These are phyloP conservation scores for Datnioides undecimradiatus DNA, from an alignment of 2,113 vertebrate species.

Conservation along the genomic window DNA sequence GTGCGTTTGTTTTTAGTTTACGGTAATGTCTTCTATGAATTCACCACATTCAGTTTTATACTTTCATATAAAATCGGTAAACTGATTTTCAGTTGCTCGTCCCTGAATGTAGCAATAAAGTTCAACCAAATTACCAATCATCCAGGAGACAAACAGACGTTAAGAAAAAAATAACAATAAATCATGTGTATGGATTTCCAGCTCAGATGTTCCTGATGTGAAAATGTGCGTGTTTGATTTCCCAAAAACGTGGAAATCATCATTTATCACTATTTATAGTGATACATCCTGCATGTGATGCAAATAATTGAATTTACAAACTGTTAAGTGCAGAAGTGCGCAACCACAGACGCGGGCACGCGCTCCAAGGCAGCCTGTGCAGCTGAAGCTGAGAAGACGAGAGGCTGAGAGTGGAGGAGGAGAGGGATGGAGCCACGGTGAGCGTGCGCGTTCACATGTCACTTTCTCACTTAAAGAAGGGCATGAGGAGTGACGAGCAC, in stretches of 20 bases:
- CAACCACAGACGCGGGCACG: background rate
- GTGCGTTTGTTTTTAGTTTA: background rate
- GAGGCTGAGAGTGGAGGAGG: background rate
- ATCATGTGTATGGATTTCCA: background rate
- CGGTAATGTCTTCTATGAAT: background rate
- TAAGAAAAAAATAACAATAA: background rate
- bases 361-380: no score
- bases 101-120: background rate
- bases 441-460: constrained; percentile 42
- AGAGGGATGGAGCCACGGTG: background rate
- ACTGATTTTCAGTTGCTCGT: background rate
- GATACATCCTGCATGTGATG: no score
- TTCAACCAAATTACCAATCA: background rate
- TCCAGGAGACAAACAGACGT: background rate
- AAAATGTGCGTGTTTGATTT: no score
- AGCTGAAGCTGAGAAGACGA: background rate
- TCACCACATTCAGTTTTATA: background rate
- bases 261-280: background rate
- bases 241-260: background rate
- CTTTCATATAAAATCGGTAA: background rate
- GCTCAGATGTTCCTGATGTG: no score
- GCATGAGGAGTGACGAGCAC: constrained; percentile 26
- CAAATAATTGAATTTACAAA: background rate
- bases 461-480: constrained; percentile 26
- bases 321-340: background rate